A percentile compares a stretch with the other conserved stretches of the same genome.
These are phyloP conservation scores for Seladonia tumulorum DNA, from an alignment of 2,888 invertebrate genomes.

Conservation along the genomic window DNA sequence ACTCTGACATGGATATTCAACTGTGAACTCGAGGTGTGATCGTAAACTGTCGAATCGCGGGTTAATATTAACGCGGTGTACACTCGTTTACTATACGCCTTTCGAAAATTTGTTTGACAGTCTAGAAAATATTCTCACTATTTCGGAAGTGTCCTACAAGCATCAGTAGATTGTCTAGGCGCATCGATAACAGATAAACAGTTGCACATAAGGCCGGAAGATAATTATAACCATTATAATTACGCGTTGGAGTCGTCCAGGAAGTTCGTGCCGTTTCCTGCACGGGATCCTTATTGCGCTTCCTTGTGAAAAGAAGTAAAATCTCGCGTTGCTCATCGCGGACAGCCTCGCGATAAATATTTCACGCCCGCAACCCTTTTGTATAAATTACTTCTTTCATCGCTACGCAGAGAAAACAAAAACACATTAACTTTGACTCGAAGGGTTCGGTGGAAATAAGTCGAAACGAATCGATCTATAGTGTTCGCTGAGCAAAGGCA, in stretches of 20 bases:
- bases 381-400: background rate
- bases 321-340: background rate
- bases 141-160: no score
- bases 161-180: no score
- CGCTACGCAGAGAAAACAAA: background rate
- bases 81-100: background rate
- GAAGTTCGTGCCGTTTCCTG: background rate
- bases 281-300: background rate
- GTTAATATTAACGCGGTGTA: background rate
- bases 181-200: no score
- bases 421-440: background rate
- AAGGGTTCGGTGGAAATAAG: background rate
- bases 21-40: background rate
- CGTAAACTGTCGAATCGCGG: background rate
- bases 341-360: background rate
- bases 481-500: no score
- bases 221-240: no score
- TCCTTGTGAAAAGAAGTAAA: background rate
- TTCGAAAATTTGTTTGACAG: background rate
- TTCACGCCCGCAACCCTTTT: no score
- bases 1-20: background rate
- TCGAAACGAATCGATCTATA: no score
- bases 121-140: background rate
- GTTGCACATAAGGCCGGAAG: no score
- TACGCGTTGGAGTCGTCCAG: background rate